A percentile compares a stretch with the other conserved stretches of the same genome.
These are phyloP conservation scores for Vicugna pacos DNA, from an alignment of 2,113 vertebrate genomes.

Conservation along the genomic window DNA sequence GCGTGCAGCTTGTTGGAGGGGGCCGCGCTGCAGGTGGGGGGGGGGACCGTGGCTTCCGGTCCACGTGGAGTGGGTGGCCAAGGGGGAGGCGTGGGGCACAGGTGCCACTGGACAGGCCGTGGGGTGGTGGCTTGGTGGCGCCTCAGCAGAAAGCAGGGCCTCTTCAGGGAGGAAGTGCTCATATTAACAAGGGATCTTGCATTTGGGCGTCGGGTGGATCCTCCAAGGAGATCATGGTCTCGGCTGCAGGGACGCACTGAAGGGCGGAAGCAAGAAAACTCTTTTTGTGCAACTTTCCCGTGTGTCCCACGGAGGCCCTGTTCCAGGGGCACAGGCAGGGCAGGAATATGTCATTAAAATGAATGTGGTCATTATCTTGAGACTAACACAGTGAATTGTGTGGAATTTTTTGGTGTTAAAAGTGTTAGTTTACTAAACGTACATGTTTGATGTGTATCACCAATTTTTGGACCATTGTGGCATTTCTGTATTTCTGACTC, in stretches of 20 bases:
- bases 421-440: not conserved
- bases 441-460: no score
- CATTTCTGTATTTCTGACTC: not conserved
- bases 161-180: not conserved
- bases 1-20: not conserved
- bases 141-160: not conserved
- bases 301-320: accelerated
- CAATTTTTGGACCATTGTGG: not conserved
- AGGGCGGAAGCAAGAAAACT: not conserved
- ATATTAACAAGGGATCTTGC: not conserved
- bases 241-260: accelerated
- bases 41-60: accelerated
- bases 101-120: not conserved
- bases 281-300: not conserved
- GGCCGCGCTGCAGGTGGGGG: not conserved
- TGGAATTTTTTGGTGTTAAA: accelerated
- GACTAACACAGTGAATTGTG: not conserved
- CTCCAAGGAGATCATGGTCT: not conserved
- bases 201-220: no score
- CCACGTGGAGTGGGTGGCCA: not conserved
- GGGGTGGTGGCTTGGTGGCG: not conserved
- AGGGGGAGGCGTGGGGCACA: no score
- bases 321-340: no score
- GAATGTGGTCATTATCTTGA: not conserved
- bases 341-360: not conserved